Conservation (phyloP, 2,113 vertebrate genomes). For the Rallus limicola region DNA sequence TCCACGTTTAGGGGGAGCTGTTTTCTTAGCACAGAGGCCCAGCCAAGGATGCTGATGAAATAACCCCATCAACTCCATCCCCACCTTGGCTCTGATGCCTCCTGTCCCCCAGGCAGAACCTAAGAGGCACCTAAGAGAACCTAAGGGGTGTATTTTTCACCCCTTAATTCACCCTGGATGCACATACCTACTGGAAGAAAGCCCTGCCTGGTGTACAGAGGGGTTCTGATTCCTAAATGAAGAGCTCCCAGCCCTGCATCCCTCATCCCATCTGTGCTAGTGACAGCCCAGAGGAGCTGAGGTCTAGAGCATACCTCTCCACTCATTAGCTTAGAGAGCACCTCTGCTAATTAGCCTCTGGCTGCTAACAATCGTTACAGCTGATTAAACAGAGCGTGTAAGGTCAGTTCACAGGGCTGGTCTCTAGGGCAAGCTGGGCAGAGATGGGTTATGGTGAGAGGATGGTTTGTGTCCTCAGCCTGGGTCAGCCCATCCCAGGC, state of each 20-base stretch:
- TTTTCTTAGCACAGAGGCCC: not conserved
- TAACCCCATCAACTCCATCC: not conserved
- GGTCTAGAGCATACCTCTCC: not conserved
- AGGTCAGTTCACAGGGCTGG: not conserved
- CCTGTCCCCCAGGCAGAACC: not conserved
- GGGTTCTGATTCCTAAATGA: not conserved
- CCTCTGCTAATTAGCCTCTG: not conserved
- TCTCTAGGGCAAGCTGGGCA: not conserved
- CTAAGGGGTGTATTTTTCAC: not conserved
- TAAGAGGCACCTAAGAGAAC: not conserved
- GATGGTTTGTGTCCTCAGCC: not conserved
- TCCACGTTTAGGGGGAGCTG: too few relatives aligned
- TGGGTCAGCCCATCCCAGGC: not conserved
- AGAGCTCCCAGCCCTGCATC: not conserved
- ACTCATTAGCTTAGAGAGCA: not conserved
- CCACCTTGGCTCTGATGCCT: not conserved
- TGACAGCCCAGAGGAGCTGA: not conserved
- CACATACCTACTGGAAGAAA: not conserved
- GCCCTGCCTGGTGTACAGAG: accelerated
- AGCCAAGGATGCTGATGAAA: not conserved
- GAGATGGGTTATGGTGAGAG: not conserved
- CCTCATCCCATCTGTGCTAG: not conserved
- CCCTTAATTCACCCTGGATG: not conserved
- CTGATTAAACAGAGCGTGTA: not conserved
- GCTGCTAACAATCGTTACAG: not conserved